phyloP scores from a whole-genome alignment of 2,888 invertebrate species.

The Cactoblastis cactorum region DNA sequence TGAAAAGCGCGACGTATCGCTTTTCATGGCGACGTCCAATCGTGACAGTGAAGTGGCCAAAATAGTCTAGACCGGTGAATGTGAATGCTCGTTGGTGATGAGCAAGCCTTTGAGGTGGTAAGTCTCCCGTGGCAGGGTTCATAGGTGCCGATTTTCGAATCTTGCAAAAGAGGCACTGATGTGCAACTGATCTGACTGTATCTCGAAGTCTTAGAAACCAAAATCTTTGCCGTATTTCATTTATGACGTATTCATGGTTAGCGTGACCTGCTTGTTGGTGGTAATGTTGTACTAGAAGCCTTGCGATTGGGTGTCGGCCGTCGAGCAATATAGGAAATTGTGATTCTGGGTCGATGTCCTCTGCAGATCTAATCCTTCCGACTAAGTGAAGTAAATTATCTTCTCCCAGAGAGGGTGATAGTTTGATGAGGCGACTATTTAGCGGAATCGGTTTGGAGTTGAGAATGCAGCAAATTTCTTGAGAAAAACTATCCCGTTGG shows the following conservation, averaged over 20 bases:
- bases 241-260: constrained; percentile 11
- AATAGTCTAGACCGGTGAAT: constrained; percentile 21
- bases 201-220: constrained; percentile 12
- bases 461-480: background rate
- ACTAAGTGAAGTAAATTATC: background rate
- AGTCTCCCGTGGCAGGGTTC: constrained; percentile 14
- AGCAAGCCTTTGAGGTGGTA: constrained; percentile 11
- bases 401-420: background rate
- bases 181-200: background rate
- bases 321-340: background rate
- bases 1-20: constrained; percentile 20
- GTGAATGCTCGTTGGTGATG: constrained; percentile 19
- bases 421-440: background rate
- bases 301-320: background rate
- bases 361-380: background rate
- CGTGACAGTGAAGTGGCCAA: constrained; percentile 19
- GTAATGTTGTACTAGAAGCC: background rate
- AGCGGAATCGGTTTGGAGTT: background rate
- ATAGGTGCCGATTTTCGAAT: background rate
- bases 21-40: constrained; percentile 19
- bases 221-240: constrained; percentile 14
- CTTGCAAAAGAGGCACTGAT: background rate
- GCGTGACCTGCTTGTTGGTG: background rate
- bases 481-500: background rate
- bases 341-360: background rate